Conservation (phyloP, 2,888 invertebrate species). For the Hypomecis atomaria region DNA sequence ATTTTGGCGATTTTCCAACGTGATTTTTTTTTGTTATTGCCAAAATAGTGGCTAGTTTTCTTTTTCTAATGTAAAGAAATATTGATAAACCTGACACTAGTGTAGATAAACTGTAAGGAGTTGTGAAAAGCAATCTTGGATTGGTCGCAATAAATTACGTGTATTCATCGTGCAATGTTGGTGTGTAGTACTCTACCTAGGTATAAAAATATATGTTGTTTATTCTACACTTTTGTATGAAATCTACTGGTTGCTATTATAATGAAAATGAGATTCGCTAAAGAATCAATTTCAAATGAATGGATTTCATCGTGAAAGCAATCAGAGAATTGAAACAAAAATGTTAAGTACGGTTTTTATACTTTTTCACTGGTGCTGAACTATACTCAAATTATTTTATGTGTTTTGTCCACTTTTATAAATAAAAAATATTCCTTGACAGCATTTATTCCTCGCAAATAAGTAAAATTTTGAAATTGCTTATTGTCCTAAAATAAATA, state of each 20-base stretch:
- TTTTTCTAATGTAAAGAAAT: background rate
- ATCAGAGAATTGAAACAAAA: background rate
- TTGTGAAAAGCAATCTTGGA: conserved; percentile 50
- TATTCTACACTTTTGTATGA: conserved; percentile 33
- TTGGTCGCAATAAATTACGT: conserved; percentile 56
- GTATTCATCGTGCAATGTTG: conserved; percentile 73
- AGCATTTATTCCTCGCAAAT: conserved; percentile 64
- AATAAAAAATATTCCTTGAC: conserved; percentile 62
- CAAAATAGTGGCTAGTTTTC: background rate
- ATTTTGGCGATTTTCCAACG: conserved; percentile 6
- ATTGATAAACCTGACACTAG: conserved; percentile 31
- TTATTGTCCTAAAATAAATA: conserved; percentile 1
- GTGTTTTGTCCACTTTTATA: conserved; percentile 44
- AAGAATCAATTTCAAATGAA: background rate
- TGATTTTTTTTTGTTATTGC: conserved; percentile 5
- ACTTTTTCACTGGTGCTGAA: conserved; percentile 65
- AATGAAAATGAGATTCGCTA: background rate
- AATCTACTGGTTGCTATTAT: conserved; percentile 28
- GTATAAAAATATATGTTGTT: conserved; percentile 46
- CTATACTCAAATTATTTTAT: conserved; percentile 52
- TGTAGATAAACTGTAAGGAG: conserved; percentile 40
- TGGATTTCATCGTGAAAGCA: background rate
- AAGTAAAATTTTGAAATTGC: conserved; percentile 26
- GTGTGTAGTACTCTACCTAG: conserved; percentile 61
- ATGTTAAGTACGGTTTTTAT: background rate